These are phyloP conservation scores for Leptinotarsa texana DNA, from an alignment of 1,140 invertebrate genomes.

Conservation along the genomic window DNA sequence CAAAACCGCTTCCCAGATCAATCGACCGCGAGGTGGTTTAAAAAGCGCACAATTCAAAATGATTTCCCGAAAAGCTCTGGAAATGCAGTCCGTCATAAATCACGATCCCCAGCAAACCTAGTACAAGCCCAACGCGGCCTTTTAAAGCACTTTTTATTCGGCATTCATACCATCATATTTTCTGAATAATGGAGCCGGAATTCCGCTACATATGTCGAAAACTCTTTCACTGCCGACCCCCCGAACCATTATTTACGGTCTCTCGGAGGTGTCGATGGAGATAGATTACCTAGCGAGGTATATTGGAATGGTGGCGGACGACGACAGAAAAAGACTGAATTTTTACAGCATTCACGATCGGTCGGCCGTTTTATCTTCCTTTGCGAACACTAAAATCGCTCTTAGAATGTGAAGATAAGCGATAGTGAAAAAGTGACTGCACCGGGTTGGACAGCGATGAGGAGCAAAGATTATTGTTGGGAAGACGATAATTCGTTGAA, in stretches of 20 bases:
- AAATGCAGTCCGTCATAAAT: background rate
- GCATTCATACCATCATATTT: conserved; percentile 24
- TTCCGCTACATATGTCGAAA: conserved; percentile 26
- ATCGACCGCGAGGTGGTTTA: background rate
- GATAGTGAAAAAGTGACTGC: background rate
- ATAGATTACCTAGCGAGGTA: conserved; percentile 23
- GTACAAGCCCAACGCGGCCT: background rate
- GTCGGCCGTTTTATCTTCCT: conserved; percentile 2
- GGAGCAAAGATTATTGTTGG: no score
- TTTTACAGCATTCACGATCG: background rate
- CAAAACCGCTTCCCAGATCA: background rate
- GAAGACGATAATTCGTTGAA: no score
- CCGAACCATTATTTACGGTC: conserved; percentile 18
- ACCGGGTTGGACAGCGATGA: no score
- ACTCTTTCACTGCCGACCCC: conserved; percentile 18
- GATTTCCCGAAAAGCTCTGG: background rate
- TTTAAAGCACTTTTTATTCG: conserved; percentile 10
- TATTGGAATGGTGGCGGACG: conserved; percentile 1
- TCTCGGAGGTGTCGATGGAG: conserved; percentile 28
- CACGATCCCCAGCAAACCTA: background rate
- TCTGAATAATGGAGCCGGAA: conserved; percentile 29
- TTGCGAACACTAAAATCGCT: background rate
- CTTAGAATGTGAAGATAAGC: background rate
- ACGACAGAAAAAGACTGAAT: background rate
- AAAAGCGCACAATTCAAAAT: background rate